Evolutionary conservation across 2,888 invertebrate genomes (phyloP).

Genomic region (Agrotis puta): DNA sequence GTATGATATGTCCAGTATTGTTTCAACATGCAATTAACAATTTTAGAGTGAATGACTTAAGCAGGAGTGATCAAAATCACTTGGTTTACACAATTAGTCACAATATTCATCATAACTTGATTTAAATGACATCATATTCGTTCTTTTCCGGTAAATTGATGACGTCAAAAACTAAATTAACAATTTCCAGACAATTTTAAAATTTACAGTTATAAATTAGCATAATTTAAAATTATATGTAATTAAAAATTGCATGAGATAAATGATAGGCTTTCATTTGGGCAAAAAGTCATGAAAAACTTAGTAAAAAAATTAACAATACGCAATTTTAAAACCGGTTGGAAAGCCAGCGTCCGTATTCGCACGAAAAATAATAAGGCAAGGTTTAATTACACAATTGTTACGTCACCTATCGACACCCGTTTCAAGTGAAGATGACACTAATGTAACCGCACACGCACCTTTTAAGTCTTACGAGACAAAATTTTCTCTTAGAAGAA

Average conservation of each 20-base stretch:
- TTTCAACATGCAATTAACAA: background rate
- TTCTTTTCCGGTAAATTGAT: constrained; percentile 4
- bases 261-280: background rate
- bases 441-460: constrained; percentile 22
- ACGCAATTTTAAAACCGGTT: constrained; percentile 35
- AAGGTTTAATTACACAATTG: constrained; percentile 36
- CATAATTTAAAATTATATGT: background rate
- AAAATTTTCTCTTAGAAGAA: background rate
- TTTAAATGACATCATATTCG: background rate
- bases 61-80: background rate
- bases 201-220: background rate
- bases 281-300: background rate
- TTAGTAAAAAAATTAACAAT: constrained; percentile 28
- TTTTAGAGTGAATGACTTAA: background rate
- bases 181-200: background rate
- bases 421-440: constrained; percentile 14
- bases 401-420: constrained; percentile 31
- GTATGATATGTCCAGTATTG: background rate
- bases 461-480: background rate
- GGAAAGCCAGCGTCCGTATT: constrained; percentile 46
- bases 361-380: constrained; percentile 32
- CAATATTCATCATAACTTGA: background rate
- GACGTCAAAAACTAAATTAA: background rate
- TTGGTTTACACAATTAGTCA: background rate
- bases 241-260: background rate